phyloP scores from a whole-genome alignment of 2,113 vertebrate genomes.

The Grammomys surdaster region DNA sequence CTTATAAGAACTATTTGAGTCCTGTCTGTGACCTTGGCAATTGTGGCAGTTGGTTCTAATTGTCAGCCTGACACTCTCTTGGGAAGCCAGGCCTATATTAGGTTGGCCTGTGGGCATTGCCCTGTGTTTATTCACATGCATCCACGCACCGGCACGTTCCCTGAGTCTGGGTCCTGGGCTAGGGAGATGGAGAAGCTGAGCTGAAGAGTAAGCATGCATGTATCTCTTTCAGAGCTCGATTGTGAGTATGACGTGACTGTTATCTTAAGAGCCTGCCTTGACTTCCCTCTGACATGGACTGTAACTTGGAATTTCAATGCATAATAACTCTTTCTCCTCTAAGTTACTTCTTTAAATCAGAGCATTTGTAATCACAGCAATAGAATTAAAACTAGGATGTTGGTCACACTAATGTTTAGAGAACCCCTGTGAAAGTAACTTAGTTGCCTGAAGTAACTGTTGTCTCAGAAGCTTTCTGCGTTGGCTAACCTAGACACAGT shows the following conservation, averaged over 20 bases:
- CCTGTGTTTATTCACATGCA: not conserved
- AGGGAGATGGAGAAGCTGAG: not conserved
- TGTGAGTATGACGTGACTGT: not conserved
- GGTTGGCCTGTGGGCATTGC: not conserved
- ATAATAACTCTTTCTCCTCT: not conserved
- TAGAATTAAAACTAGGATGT: not conserved
- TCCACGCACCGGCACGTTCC: not conserved
- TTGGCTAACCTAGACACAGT: no score
- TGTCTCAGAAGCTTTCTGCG: no score
- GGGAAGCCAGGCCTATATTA: not conserved
- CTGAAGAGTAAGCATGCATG: no score
- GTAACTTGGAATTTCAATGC: no score
- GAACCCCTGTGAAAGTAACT: not conserved
- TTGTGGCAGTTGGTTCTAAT: not conserved
- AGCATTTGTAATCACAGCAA: not conserved
- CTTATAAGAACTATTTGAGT: not conserved
- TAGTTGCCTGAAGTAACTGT: no score
- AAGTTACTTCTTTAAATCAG: not conserved
- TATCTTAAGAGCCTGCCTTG: not conserved
- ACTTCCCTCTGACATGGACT: not conserved
- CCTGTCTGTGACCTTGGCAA: not conserved
- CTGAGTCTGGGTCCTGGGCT: not conserved
- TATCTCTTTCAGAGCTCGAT: not conserved
- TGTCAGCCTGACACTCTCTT: not conserved
- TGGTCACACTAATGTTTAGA: not conserved